Evolutionary conservation across 2,797 vertebrate species (phyloP), one percentile per base, ranked within the genome.

Genomic region (Artibeus jamaicensis): DNA sequence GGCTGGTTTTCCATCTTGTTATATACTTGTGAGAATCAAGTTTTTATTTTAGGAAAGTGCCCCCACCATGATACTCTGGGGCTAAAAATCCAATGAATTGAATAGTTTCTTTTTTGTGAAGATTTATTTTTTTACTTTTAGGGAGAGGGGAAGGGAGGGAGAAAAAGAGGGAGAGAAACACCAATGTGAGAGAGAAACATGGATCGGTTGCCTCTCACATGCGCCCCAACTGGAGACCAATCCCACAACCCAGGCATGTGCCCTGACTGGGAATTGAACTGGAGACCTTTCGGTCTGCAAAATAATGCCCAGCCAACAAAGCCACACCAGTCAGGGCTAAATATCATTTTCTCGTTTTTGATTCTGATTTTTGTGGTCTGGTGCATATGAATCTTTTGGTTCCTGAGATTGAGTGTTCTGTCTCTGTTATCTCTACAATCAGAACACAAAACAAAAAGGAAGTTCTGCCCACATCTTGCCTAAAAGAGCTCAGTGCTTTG

Each of bases 1-100:
- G 18, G 21, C 37, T 85, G 68, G n/a, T 88, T 97, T 97, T 93
- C 59, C 32, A 22, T 86, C 19, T 96, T 93, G 34, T 10, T 10
- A 11, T 10, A 11, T 46, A 29, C 3, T 24, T 57, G 24, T 86
- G 57, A 76, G 65, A 96, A 71, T 71, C 53, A 94, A 42, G 22
- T 34, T 74, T 79, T 83, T 90, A 71, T 89, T 94, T 97, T 86
- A 84, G 88, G 48, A 73, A 92, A 90, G 78, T 21, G 4, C 2
- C 16, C 4, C n/a, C 67, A 76, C 46, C 12, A 39, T 53, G 62
- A 68, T 39, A 76, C 2, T 79, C 10, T 67, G 83, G 18, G 42
- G 42, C 32, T 95, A 32, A 90, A 96, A 88, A 87, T 86, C 9
- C 62, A 95, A 4, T 44, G 32, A 93, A 65, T 62, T 74, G 42